Evolutionary conservation across 2,888 invertebrate species (phyloP), one percentile per base, ranked within the genome.

Genomic region (Pterobdella sp.): DNA sequence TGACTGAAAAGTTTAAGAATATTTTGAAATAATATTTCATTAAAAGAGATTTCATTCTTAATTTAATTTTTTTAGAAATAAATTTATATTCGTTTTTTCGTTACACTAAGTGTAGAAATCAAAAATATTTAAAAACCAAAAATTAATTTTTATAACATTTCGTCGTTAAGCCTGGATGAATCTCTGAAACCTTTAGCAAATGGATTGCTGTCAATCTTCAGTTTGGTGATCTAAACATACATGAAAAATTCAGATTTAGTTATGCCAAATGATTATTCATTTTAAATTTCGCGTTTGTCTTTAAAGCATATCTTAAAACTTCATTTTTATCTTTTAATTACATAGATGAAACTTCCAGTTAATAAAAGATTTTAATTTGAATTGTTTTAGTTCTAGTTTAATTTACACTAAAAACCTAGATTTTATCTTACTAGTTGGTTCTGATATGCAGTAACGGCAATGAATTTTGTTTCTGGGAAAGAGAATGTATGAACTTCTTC

Each of bases 161-260:
- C 83, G 73, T 83, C 83, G n/a, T 82, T 81, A 26, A 95, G 89
- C 82, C 78, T 73, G 0, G 78, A 78, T 1, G 78, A 78, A 66
- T 96, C 96, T 80, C 96, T 88, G 86, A 96, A 96, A 79, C 96
- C 96, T 87, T 96, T 96, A 79, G 95, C 96, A 84, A 96, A 96
- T 80, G 96, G 96, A 87, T 96, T 96, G 87, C 94, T 94, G 88
- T 96, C 95, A 84, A 96, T 96, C 88, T 96, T 96, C 85, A 96
- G 86, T 86, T 95, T 96, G 78, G 96, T 96, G 84, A 96, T 96
- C 89, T 95, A 18, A 42, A 18, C 18, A 18, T 10, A 63, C 7
- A 63, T 29, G n/a, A 63, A 14, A 26, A 63, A 63, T 10, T n/a
- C 63, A 26, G n/a, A 63, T 14, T n/a, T 63, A 14, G n/a, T 66